Conservation (phyloP, 2,888 invertebrate genomes). For the Aelia acuminata region DNA sequence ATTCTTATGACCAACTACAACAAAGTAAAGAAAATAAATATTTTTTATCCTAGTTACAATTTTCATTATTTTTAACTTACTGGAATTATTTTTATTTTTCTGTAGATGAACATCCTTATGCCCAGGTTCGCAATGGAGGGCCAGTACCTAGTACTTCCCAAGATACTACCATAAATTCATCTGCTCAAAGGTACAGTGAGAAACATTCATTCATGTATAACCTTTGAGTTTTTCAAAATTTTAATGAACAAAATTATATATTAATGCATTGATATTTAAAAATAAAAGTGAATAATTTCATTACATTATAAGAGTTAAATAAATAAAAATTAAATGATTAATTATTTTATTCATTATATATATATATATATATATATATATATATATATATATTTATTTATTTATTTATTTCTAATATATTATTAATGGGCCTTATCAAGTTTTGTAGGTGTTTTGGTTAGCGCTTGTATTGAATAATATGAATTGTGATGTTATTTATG, state of each 20-base stretch:
- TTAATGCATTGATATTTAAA: background rate
- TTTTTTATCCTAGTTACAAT: background rate
- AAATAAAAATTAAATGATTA: too few relatives aligned
- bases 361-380: too few relatives aligned
- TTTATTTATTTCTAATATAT: too few relatives aligned
- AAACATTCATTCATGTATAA: background rate
- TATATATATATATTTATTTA: too few relatives aligned
- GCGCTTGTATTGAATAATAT: background rate
- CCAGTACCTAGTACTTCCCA: slow-evolving; percentile 64
- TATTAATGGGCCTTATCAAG: background rate
- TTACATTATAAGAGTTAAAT: too few relatives aligned
- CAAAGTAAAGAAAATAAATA: slow-evolving; percentile 68
- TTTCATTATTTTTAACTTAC: background rate
- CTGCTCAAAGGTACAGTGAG: slow-evolving; percentile 61
- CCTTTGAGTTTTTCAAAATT: too few relatives aligned
- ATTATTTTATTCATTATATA: too few relatives aligned
- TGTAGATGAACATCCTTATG: slow-evolving; percentile 69
- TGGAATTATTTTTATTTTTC: background rate
- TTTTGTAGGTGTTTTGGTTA: background rate
- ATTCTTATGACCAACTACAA: slow-evolving; percentile 83
- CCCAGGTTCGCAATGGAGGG: slow-evolving; percentile 67
- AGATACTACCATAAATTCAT: slow-evolving; percentile 61
- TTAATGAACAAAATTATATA: background rate
- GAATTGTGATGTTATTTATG: background rate
- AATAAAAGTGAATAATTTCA: too few relatives aligned